Percentiles rank a stretch among this genome's conserved stretches.
phyloP scores from a whole-genome alignment of 2,797 vertebrate genomes.

The Cuculus canorus region DNA sequence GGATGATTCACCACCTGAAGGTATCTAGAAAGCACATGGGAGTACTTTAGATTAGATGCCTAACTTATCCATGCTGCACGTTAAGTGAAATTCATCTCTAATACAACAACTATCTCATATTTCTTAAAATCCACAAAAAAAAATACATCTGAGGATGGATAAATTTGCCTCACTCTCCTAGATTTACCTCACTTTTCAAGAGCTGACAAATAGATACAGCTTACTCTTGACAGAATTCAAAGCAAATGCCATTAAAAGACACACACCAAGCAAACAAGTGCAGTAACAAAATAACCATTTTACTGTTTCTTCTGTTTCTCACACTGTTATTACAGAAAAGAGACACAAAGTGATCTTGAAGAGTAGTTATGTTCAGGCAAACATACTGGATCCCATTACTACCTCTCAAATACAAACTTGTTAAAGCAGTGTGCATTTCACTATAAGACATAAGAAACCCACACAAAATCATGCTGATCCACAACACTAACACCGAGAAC shows the following conservation, averaged over 20 bases:
- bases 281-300: background rate
- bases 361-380: background rate
- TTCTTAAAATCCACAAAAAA: background rate
- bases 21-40: background rate
- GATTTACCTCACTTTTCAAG: background rate
- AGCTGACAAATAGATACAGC: background rate
- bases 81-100: background rate
- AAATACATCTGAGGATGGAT: background rate
- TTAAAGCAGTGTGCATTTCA: background rate
- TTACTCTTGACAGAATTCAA: conserved; percentile 44
- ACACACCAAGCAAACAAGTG: background rate
- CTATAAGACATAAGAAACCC: background rate
- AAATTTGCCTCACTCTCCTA: background rate
- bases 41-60: background rate
- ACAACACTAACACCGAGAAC: background rate
- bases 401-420: conserved; percentile 19
- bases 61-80: background rate
- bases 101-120: conserved; percentile 2
- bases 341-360: background rate
- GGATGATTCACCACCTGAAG: conserved; percentile 25
- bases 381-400: background rate
- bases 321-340: background rate
- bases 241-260: conserved; percentile 15
- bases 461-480: background rate
- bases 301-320: conserved; percentile 9